Evolutionary conservation across 2,797 vertebrate genomes (phyloP).

Genomic region (Galaxias olidus): DNA sequence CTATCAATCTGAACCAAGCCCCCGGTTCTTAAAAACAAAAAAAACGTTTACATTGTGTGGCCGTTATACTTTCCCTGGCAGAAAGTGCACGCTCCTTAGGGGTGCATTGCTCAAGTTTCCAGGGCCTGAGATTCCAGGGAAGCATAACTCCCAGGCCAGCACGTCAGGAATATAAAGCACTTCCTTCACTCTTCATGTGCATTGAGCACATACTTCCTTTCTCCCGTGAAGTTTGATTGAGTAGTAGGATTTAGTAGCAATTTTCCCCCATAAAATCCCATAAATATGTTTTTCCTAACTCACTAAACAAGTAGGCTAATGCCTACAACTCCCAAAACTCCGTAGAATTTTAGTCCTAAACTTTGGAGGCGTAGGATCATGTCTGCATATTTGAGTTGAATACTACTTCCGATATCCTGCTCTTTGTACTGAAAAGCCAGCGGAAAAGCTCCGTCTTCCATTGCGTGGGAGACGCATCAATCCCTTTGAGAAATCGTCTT

Average conservation of each 20-base stretch:
- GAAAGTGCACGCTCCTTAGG: conserved; percentile 22
- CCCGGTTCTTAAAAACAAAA: background rate
- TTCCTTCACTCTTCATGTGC: conserved; percentile 53
- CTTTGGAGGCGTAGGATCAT: conserved; percentile 17
- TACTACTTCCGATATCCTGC: conserved; percentile 56
- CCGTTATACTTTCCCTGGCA: conserved; percentile 37
- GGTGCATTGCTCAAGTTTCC: conserved; percentile 34
- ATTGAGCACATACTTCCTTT: conserved; percentile 49
- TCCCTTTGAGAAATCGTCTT: conserved; percentile 65
- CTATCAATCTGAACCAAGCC: background rate
- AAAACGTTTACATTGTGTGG: conserved; percentile 14
- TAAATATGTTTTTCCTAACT: conserved; percentile 8
- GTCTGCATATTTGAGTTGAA: conserved; percentile 40
- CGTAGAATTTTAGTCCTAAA: background rate
- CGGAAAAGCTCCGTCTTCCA: conserved; percentile 60
- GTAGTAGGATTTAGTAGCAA: conserved; percentile 33
- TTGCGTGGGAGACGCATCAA: conserved; percentile 64
- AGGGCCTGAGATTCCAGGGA: conserved; percentile 44
- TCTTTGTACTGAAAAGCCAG: conserved; percentile 29
- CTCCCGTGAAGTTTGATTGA: conserved; percentile 27
- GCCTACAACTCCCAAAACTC: conserved; percentile 17
- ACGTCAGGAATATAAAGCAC: conserved; percentile 34
- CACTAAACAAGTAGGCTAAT: background rate
- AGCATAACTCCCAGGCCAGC: conserved; percentile 52
- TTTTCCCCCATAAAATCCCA: conserved; percentile 15